These are phyloP conservation scores for Nothobranchius kuhntae DNA, from an alignment of 2,113 vertebrate species.

Conservation along the genomic window DNA sequence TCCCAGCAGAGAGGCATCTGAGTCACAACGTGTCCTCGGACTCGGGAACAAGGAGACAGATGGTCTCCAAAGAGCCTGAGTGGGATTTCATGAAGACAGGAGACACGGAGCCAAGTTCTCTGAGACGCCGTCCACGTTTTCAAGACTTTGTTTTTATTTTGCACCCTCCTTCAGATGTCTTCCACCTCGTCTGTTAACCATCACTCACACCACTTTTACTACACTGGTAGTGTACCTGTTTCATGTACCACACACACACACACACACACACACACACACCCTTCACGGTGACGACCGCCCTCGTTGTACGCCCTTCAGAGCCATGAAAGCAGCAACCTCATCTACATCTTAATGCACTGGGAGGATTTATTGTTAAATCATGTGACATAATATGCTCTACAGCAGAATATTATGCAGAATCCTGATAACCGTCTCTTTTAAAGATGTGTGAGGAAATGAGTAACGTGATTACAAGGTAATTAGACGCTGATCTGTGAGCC, in stretches of 20 bases:
- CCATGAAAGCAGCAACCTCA: slow-evolving; percentile 7
- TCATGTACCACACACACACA: background rate
- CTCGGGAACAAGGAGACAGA: background rate
- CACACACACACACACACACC: too few relatives aligned
- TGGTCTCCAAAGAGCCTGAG: background rate
- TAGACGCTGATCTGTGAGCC: slow-evolving; percentile 12
- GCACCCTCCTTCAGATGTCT: background rate
- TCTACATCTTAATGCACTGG: background rate
- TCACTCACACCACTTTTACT: background rate
- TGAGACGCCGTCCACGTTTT: background rate
- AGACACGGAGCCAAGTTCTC: background rate
- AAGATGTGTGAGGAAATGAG: slow-evolving; percentile 14
- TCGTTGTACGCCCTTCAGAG: slow-evolving; percentile 9
- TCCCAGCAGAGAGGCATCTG: background rate
- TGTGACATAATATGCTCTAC: slow-evolving; percentile 5
- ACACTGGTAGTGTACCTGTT: background rate
- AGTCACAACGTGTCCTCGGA: background rate
- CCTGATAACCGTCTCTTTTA: slow-evolving; percentile 2
- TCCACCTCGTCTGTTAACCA: background rate
- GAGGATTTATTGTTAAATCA: slow-evolving; percentile 24
- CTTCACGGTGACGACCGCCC: background rate
- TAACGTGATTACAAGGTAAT: slow-evolving; percentile 35
- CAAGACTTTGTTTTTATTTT: background rate
- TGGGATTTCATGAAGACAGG: background rate
- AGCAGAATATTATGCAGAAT: slow-evolving; percentile 10